Evolutionary conservation across 2,888 invertebrate genomes (phyloP), one percentile per base, ranked within the genome.

Genomic region (Cloeon dipterum): DNA sequence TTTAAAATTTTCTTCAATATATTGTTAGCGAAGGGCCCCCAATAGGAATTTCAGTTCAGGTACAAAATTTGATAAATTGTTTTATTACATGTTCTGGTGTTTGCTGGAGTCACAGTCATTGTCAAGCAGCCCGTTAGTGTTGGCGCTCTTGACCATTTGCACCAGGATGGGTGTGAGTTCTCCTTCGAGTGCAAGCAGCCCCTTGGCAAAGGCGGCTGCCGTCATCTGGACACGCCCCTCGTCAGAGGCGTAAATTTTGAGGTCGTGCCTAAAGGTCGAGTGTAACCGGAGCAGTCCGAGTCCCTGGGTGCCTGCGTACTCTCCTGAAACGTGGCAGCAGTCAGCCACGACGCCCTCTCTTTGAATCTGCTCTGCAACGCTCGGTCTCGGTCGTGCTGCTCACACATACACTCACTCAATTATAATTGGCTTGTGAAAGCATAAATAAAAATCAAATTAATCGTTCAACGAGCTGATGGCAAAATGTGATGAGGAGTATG

Each of bases 151-250:
- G 25, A 99, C 96, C 96, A 98, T 98, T 60, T 98, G 98, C 35
- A 96, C 96, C 34, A 99, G 61, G 53, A 99, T 99, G 0, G 98
- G 98, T 0, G 98, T 94, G 26, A 99, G 64, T 58, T 99, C 96
- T 1, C 98, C 98, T 57, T 99, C 98, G 36, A 99, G 55, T 0
- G 98, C 98, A 7, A 99, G 62, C 20, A 99, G 62, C 1, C 98
- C 98, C 62, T 96, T 98, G 3, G 98, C 93, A 58, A 99, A 99
- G 2, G 98, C 98, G 0, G 98, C 98, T 0, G 98, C 98, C 0
- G 98, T 99, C 94, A 98, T 98, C 60, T 99, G 98, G 3, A 99
- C 98, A 39, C 98, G 67, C 3, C 98, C 98, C 56, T 99, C 98
- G 56, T 99, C 98, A 1, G 94, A 94, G 1, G 98, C 96, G 59